Percentiles rank a stretch among this genome's conserved stretches.
Conservation (phyloP, 2,113 vertebrate genomes). For the Istiophorus platypterus region DNA sequence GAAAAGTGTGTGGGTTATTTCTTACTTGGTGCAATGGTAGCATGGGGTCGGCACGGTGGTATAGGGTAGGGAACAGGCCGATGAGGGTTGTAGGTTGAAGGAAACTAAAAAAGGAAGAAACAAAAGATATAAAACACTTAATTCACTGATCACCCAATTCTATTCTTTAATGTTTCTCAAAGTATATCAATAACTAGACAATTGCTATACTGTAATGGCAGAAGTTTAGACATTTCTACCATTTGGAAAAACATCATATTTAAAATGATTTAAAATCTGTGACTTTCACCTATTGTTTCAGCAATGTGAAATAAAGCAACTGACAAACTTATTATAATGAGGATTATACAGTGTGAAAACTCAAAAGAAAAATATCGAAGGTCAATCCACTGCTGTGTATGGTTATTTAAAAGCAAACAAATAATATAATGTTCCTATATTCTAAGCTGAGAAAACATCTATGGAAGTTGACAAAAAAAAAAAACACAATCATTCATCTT, state of each 20-base stretch:
- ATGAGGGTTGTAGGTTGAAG: constrained; percentile 95
- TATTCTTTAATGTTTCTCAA: background rate
- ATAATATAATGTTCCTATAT: background rate
- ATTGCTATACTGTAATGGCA: background rate
- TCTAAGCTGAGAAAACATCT: background rate
- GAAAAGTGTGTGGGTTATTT: background rate
- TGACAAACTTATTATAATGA: background rate
- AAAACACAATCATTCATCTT: background rate
- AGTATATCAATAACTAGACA: background rate
- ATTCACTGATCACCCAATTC: background rate
- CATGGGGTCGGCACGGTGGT: constrained; percentile 95
- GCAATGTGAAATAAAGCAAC: too few species aligned
- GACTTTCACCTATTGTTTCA: background rate
- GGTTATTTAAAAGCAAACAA: background rate
- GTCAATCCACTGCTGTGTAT: background rate
- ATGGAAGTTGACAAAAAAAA: background rate
- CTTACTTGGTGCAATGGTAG: constrained; percentile 99
- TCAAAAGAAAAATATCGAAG: background rate
- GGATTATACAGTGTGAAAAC: background rate
- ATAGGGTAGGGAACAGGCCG: constrained; percentile 98
- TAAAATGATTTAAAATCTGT: background rate
- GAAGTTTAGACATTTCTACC: background rate
- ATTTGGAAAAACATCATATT: background rate
- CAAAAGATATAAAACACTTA: background rate
- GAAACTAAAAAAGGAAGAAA: constrained; percentile 84